phyloP scores from a whole-genome alignment of 2,797 vertebrate species.

The Pygocentrus nattereri region DNA sequence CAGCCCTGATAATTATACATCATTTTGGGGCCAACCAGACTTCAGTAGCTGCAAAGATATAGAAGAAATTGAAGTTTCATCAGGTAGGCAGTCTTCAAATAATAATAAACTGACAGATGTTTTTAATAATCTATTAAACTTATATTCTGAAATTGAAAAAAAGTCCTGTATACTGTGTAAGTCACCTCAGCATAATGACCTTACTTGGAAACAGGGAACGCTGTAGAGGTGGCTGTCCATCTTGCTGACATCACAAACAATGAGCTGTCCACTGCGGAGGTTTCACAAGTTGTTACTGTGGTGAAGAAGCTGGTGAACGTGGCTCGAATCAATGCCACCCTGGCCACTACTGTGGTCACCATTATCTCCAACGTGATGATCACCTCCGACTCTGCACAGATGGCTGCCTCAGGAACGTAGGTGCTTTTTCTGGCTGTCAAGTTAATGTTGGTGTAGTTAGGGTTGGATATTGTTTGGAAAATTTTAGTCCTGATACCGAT shows the following conservation, averaged over 20 bases:
- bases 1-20: constrained; percentile 74
- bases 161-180: neutral
- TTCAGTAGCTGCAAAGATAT: constrained; percentile 84
- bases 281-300: constrained; percentile 87
- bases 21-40: constrained; percentile 85
- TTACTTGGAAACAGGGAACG: constrained; percentile 79
- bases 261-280: constrained; percentile 85
- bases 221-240: constrained; percentile 86
- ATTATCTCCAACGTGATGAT: constrained; percentile 96
- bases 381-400: constrained; percentile 81
- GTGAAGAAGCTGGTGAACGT: constrained; percentile 90
- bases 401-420: constrained; percentile 86
- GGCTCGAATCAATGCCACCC: constrained; percentile 85
- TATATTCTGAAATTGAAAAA: neutral
- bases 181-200: neutral
- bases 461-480: no score
- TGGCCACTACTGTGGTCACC: constrained; percentile 88
- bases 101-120: neutral
- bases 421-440: constrained; percentile 40
- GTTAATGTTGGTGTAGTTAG: no score
- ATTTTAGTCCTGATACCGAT: no score
- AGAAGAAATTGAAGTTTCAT: constrained; percentile 73
- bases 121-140: neutral
- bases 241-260: constrained; percentile 86
- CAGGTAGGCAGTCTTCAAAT: constrained; percentile 67